Evolutionary conservation across 2,888 invertebrate genomes (phyloP).

Genomic region (Pimpla rufipes): DNA sequence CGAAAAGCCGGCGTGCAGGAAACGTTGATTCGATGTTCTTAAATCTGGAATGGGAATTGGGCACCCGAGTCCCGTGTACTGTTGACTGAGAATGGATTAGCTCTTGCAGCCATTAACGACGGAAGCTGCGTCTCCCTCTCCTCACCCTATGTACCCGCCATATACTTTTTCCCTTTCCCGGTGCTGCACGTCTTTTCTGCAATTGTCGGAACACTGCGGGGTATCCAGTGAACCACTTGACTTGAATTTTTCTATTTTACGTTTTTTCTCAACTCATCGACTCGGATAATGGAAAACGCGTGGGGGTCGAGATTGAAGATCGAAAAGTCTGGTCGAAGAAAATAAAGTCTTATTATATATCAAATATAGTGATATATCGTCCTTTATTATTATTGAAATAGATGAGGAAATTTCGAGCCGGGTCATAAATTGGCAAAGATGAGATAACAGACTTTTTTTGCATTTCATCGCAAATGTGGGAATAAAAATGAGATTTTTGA

Average conservation of each 20-base stretch:
- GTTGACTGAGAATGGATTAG: conserved; percentile 44
- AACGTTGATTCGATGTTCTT: conserved; percentile 21
- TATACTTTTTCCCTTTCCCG: neutral
- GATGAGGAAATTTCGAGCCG: too few relatives aligned
- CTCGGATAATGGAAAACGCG: conserved; percentile 4
- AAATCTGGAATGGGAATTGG: conserved; percentile 26
- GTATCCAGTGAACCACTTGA: conserved; percentile 9
- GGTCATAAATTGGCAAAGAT: too few relatives aligned
- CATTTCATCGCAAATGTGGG: too few relatives aligned
- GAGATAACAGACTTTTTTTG: too few relatives aligned
- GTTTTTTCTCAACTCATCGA: conserved; percentile 9
- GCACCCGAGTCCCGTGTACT: conserved; percentile 37
- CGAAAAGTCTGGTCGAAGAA: too few relatives aligned
- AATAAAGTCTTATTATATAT: too few relatives aligned
- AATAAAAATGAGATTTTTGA: too few relatives aligned
- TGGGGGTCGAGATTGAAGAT: neutral
- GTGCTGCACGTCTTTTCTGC: conserved; percentile 7
- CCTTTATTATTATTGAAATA: too few relatives aligned
- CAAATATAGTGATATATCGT: too few relatives aligned
- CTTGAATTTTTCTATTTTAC: conserved; percentile 37
- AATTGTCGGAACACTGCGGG: conserved; percentile 6
- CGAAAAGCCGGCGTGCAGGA: conserved; percentile 11
- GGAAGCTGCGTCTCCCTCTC: conserved; percentile 25
- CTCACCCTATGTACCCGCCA: neutral
- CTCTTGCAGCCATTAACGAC: conserved; percentile 47